Percentiles rank a stretch among this genome's conserved stretches.
Conservation (phyloP, 2,797 vertebrate species). For the Thripadectes ignobilis region DNA sequence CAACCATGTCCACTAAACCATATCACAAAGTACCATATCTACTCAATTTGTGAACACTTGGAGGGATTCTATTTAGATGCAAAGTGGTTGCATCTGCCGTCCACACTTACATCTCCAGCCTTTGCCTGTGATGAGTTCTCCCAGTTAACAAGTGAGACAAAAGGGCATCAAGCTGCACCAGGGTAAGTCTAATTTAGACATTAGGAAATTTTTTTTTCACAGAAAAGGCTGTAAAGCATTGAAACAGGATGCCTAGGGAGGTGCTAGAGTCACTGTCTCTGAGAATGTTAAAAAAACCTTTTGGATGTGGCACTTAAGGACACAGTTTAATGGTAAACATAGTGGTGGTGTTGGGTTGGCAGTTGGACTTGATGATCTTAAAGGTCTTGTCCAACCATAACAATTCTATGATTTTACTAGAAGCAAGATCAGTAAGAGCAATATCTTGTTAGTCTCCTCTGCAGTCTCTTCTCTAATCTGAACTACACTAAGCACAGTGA, state of each 20-base stretch:
- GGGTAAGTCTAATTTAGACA: neutral
- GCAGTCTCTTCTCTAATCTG: neutral
- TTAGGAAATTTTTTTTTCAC: fast-evolving
- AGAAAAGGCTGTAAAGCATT: neutral
- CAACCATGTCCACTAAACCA: neutral
- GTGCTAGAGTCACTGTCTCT: too few species aligned
- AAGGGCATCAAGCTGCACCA: neutral
- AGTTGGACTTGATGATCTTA: neutral
- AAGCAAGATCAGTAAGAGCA: neutral
- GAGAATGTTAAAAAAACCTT: neutral
- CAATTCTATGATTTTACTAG: neutral
- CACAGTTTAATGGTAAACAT: neutral
- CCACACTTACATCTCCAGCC: neutral
- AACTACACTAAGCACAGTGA: neutral
- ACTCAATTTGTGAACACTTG: neutral
- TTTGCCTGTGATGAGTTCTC: neutral
- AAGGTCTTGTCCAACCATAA: neutral
- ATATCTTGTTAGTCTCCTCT: neutral
- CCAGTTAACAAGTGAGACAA: neutral
- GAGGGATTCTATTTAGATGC: neutral
- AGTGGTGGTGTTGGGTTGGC: neutral
- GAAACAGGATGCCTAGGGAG: neutral
- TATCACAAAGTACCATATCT: neutral
- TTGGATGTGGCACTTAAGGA: neutral
- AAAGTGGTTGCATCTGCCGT: neutral